phyloP scores from a whole-genome alignment of 1,140 invertebrate genomes.

The Neotoxoptera formosana region DNA sequence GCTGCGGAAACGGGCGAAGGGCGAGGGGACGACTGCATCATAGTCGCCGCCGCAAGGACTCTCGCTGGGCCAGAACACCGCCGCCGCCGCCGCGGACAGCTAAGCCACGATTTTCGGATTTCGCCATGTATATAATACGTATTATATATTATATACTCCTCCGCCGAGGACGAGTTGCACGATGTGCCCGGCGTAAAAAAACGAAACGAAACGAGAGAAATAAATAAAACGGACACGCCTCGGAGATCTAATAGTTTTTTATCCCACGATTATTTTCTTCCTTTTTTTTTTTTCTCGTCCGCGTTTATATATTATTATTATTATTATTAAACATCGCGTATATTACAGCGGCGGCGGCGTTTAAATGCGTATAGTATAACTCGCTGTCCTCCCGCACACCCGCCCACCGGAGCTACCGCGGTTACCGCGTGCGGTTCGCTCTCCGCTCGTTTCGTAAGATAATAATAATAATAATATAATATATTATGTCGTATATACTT shows the following conservation, averaged over 20 bases:
- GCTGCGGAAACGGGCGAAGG: neutral
- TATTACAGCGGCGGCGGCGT: neutral
- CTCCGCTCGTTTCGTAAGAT: neutral
- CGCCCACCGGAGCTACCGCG: neutral
- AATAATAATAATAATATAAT: neutral
- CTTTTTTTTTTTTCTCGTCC: constrained; percentile 15
- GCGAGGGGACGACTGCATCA: neutral
- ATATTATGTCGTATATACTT: neutral
- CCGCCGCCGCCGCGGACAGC: neutral
- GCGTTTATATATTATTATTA: neutral
- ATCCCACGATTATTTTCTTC: constrained; percentile 46
- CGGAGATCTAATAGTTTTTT: constrained; percentile 43
- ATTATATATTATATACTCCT: neutral
- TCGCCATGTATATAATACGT: neutral
- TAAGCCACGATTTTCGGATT: constrained; percentile 51
- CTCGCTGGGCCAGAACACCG: neutral
- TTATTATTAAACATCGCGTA: neutral
- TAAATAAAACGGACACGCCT: constrained; percentile 40
- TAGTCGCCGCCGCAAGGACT: neutral
- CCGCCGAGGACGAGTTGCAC: neutral
- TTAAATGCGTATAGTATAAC: neutral
- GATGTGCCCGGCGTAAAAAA: neutral
- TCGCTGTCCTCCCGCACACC: neutral
- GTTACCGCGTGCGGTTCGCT: neutral
- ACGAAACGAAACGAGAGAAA: neutral